Conservation (phyloP, 2,888 invertebrate species). For the Slavum lentiscoides region DNA sequence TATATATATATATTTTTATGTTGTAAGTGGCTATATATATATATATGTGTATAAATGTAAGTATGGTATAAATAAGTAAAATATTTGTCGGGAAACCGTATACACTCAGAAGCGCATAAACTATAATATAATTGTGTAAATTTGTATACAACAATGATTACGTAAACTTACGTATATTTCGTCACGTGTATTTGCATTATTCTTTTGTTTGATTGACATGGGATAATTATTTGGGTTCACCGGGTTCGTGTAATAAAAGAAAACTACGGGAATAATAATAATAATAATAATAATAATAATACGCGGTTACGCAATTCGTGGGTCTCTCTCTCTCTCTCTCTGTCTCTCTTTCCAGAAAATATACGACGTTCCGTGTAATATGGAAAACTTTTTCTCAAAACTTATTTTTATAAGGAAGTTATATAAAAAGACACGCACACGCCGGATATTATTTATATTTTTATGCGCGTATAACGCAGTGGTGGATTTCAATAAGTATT, state of each 20-base stretch:
- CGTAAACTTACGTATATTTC: constrained; percentile 21
- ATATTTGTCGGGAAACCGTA: constrained; percentile 19
- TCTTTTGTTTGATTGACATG: constrained; percentile 28
- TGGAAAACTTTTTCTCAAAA: constrained; percentile 15
- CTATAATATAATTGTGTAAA: not conserved
- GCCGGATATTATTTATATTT: not conserved
- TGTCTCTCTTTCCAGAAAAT: not conserved
- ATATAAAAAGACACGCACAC: not conserved
- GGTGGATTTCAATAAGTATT: not conserved
- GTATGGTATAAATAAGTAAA: not conserved
- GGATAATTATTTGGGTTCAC: constrained; percentile 41
- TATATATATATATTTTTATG: not conserved
- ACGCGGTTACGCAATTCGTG: constrained; percentile 12
- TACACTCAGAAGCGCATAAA: not conserved
- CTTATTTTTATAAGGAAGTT: not conserved
- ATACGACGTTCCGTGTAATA: constrained; percentile 25
- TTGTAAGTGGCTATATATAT: not conserved
- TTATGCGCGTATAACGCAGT: not conserved
- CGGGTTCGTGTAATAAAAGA: not conserved
- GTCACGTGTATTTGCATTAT: constrained; percentile 44
- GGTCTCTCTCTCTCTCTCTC: too few relatives aligned
- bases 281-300: too few relatives aligned
- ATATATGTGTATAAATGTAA: not conserved
- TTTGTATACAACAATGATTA: constrained; percentile 7
- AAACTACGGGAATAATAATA: too few relatives aligned